Percentiles rank a stretch among this genome's conserved stretches.
These are phyloP conservation scores for Azemiops feae DNA, from an alignment of 2,113 vertebrate genomes.

Conservation along the genomic window DNA sequence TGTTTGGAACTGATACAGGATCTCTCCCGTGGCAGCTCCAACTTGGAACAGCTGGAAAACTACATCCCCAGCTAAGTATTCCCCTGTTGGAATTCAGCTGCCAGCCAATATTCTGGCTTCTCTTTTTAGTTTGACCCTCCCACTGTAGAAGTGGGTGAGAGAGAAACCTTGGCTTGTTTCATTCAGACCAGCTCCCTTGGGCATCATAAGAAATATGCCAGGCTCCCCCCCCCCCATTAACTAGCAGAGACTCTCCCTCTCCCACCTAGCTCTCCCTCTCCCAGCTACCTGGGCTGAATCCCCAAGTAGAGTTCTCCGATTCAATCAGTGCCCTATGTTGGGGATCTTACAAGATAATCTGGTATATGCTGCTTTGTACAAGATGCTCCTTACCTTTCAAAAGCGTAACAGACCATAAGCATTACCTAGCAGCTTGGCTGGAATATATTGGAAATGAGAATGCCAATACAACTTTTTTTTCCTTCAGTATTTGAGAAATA, in stretches of 20 bases:
- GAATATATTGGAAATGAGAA: neutral
- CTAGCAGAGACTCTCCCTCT: neutral
- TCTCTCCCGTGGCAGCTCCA: conserved; percentile 9
- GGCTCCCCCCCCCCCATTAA: neutral
- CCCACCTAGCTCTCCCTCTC: neutral
- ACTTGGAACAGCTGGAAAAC: conserved; percentile 23
- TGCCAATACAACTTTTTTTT: neutral
- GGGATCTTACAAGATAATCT: neutral
- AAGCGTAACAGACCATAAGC: neutral
- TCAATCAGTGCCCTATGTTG: neutral
- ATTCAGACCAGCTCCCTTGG: neutral
- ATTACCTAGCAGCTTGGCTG: neutral
- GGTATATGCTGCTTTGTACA: neutral
- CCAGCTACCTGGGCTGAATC: conserved; percentile 3
- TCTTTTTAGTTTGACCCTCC: conserved; percentile 5
- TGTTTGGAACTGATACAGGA: conserved; percentile 15
- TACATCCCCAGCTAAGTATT: neutral
- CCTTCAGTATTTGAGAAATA: neutral
- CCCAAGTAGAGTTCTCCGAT: neutral
- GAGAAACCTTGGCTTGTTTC: neutral
- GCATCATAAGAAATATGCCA: neutral
- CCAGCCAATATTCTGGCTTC: conserved; percentile 3
- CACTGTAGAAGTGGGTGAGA: neutral
- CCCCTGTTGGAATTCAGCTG: conserved; percentile 12
- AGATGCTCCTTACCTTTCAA: neutral